These are phyloP conservation scores for Indicator maculatus DNA, from an alignment of 2,113 vertebrate species.

Conservation along the genomic window DNA sequence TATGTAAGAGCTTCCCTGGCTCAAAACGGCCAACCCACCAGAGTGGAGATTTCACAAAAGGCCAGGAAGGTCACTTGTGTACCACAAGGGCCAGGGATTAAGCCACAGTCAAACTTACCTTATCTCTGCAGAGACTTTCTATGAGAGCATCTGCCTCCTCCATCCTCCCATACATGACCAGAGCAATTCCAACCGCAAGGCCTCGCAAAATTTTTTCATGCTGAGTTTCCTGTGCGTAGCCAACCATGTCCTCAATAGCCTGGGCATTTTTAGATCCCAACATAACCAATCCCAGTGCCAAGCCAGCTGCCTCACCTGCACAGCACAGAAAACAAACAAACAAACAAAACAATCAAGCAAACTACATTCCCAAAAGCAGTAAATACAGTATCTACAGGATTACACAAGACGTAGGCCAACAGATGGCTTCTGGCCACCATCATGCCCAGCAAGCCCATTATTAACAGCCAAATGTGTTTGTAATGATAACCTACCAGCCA, in stretches of 20 bases:
- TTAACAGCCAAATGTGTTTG: neutral
- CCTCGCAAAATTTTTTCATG: slow-evolving; percentile 98
- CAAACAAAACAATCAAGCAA: neutral
- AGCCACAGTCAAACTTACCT: slow-evolving; percentile 74
- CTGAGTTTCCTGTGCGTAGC: slow-evolving; percentile 96
- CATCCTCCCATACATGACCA: slow-evolving; percentile 99
- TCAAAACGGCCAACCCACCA: neutral
- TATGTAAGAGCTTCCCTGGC: neutral
- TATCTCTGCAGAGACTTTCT: slow-evolving; percentile 97
- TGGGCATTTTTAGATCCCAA: slow-evolving; percentile 97
- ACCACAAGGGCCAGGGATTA: neutral
- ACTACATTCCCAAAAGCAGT: neutral
- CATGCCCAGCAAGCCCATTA: neutral
- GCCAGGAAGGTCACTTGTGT: neutral
- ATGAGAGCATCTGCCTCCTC: slow-evolving; percentile 98
- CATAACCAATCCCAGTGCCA: slow-evolving; percentile 96
- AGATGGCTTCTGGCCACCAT: neutral
- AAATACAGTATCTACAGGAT: neutral
- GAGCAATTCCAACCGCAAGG: slow-evolving; percentile 93
- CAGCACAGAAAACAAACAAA: neutral
- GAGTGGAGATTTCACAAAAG: neutral
- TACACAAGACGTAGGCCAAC: neutral
- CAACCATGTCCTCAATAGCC: slow-evolving; percentile 99
- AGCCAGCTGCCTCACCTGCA: slow-evolving; percentile 93
- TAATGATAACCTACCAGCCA: neutral